Base-by-base conservation (phyloP, 2,797 vertebrate species). In the Meriones psammophilus region DNA sequence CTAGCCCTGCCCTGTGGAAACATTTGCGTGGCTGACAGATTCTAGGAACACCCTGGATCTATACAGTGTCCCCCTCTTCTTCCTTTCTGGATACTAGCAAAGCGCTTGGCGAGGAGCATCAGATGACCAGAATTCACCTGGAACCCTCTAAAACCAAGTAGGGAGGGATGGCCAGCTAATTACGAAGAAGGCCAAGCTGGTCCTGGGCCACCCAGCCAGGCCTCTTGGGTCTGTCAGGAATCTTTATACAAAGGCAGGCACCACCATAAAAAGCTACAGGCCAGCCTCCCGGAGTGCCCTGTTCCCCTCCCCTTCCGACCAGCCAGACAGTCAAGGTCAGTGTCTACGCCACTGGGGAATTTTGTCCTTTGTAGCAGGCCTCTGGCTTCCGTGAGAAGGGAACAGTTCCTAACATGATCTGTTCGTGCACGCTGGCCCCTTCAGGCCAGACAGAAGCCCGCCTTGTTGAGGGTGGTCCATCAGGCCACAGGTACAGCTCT, bases 371-470 rank as follows among this genome's bases (percentile, higher is more conserved):
- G 78, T 66, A 83, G 39, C 8, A 20, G 42, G 78, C 56, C 42
- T 60, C 62, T 92, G 73, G 80, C 6, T 66, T 64, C 78, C 77
- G 26, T 24, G 28, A 5, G 88, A 30, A 69, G 76, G 17, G 3
- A 80, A 26, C 95, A 93, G 62, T 91, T 60, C 15, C 81, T 15
- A 0, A 97, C 62, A 46, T 36, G 94, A 58, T 71, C 77, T 92
- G 88, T 87, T 74, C 2, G 17, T 76, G 50, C 22, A 96, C 94
- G 86, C 97, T 95, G 85, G 98, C 54, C 95, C n/a, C 89, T 92
- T 94, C 95, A 97, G 97, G 97, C 98, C 95, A 94, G 91, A 98
- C 97, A 98, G 94, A 94, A 97, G 95, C 78, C 58, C 97, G 50
- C 58, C 97, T 98, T 97, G 97, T 98, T 96, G 97, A 77, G 58